These are phyloP conservation scores for Theonella swinhoei DNA, from an alignment of 37 sponge, comb jelly and placozoan genomes.

Conservation along the genomic window DNA sequence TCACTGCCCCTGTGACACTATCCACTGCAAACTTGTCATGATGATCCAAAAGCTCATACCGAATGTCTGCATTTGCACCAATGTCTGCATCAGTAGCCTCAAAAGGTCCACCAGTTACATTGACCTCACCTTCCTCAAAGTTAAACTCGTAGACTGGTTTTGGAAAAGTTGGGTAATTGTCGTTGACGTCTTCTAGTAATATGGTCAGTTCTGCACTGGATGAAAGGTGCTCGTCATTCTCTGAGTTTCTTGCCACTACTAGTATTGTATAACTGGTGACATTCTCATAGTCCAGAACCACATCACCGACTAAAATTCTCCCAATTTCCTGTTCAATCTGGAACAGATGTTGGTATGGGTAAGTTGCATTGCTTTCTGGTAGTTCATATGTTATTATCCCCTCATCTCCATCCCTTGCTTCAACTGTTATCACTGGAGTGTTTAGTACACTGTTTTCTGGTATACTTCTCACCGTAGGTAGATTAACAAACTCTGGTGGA, in stretches of 20 bases:
- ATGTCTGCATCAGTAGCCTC: constrained; percentile 10
- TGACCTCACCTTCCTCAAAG: background rate
- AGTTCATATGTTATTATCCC: constrained; percentile 33
- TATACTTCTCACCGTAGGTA: background rate
- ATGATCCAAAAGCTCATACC: background rate
- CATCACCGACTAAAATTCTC: constrained; percentile 1
- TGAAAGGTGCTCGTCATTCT: background rate
- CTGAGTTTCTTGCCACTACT: background rate
- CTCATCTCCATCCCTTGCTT: constrained; percentile 42
- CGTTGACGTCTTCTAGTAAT: constrained; percentile 25
- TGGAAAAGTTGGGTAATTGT: constrained; percentile 34
- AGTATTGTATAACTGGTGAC: background rate
- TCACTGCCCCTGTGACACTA: background rate
- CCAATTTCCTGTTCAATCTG: constrained; percentile 38
- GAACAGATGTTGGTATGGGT: constrained; percentile 47
- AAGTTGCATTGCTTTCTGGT: background rate
- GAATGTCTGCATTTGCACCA: background rate
- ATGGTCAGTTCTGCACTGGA: background rate
- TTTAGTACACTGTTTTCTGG: constrained; percentile 1
- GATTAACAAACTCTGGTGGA: constrained; percentile 49
- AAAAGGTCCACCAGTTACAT: background rate
- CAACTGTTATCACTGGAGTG: background rate
- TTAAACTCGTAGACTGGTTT: background rate
- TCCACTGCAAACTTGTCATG: background rate
- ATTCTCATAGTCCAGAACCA: background rate